These are phyloP conservation scores for Heliconius aoede DNA, from an alignment of 2,888 invertebrate species.

Conservation along the genomic window DNA sequence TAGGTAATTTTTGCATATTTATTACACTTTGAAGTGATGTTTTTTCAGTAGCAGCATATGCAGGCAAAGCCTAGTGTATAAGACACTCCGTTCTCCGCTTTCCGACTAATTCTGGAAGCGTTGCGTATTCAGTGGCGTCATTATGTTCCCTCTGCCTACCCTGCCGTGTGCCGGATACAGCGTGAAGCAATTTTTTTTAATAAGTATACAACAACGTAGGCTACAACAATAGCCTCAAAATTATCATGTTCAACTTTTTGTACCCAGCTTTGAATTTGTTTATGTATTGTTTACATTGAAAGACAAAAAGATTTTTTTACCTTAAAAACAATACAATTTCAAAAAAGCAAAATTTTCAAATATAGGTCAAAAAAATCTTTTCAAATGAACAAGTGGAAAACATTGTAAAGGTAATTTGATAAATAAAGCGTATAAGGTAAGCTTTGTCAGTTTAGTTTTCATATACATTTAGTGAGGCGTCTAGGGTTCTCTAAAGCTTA, in stretches of 20 bases:
- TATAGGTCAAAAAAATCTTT: constrained; percentile 6
- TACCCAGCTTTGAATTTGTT: neutral
- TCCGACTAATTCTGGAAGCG: too few relatives aligned
- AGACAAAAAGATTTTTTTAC: neutral
- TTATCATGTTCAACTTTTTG: neutral
- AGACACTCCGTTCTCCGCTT: too few relatives aligned
- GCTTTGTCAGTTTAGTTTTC: neutral
- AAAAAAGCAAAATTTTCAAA: neutral
- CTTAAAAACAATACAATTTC: neutral
- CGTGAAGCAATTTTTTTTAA: too few relatives aligned
- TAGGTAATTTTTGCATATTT: too few relatives aligned
- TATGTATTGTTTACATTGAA: constrained; percentile 4
- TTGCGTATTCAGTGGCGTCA: too few relatives aligned
- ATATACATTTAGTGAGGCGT: neutral
- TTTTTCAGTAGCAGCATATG: too few relatives aligned
- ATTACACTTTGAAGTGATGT: too few relatives aligned
- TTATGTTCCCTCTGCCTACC: too few relatives aligned
- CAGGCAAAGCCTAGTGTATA: too few relatives aligned
- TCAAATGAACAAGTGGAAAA: neutral
- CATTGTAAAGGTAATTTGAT: constrained; percentile 12
- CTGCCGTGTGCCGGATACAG: too few relatives aligned
- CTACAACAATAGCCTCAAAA: too few relatives aligned
- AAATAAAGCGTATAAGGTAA: neutral
- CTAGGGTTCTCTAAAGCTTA: neutral
- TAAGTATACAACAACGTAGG: too few relatives aligned